Percentiles rank a stretch among this genome's conserved stretches.
Conservation (phyloP, 2,797 vertebrate species). For the Sarcoramphus papa region DNA sequence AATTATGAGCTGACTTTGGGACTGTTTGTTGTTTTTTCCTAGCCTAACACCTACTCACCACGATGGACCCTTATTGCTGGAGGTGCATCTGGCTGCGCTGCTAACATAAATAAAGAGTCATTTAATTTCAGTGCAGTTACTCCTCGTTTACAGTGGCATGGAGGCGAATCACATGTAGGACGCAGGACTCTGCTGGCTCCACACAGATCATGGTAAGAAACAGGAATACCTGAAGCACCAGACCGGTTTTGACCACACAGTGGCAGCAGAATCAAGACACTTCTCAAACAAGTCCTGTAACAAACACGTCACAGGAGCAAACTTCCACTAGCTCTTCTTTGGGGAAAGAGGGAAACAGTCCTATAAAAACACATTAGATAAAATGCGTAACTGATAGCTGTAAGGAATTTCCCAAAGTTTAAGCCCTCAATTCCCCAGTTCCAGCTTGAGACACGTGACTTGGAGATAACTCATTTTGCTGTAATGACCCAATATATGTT, state of each 20-base stretch:
- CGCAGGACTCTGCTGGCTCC: neutral
- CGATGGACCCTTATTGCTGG: neutral
- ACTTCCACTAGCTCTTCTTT: neutral
- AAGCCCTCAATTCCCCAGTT: neutral
- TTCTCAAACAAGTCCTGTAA: neutral
- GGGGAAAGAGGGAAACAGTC: neutral
- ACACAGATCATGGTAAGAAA: rapidly evolving
- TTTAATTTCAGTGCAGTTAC: neutral
- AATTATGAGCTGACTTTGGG: neutral
- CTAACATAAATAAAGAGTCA: neutral
- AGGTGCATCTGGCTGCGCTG: neutral
- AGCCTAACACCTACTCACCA: neutral
- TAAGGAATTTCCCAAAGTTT: neutral
- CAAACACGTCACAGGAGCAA: neutral
- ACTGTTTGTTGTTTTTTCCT: neutral
- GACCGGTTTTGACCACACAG: slow-evolving; percentile 52
- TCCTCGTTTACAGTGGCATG: rapidly evolving
- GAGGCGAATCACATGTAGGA: rapidly evolving
- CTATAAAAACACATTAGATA: rapidly evolving
- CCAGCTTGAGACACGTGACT: rapidly evolving
- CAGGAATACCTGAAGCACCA: neutral
- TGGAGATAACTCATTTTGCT: neutral
- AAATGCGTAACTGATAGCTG: rapidly evolving
- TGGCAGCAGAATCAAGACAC: slow-evolving; percentile 66
- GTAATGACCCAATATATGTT: neutral